Base-by-base conservation (phyloP, 2,888 invertebrate species). In the Melanargia galathea region DNA sequence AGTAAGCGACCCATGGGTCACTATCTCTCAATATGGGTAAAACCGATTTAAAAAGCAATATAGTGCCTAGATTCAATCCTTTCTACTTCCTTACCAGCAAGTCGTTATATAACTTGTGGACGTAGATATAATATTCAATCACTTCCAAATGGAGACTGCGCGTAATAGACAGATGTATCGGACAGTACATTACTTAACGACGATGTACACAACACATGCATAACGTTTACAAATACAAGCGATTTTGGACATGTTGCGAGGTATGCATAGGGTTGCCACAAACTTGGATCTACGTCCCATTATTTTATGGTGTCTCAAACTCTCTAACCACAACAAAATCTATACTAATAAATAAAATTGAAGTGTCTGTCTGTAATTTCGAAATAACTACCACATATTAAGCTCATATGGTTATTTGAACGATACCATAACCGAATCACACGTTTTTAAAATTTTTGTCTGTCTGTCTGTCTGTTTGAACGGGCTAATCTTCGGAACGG, bases 51-150 rank as follows among this genome's bases (percentile, higher is more conserved):
- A 26, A 26, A 26, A 4, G 24, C 2, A 26, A 26, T 6, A 30
- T 30, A 30, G 30, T 6, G 30, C 5, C 30, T 30, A 30, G 6
- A 30, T 6, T 30, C 4, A 5, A 26, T 7, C 30, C 8, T 26
- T 30, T 8, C 30, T 30, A 1, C 30, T 6, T 30, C 30, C 7
- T 30, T 7, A 30, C 30, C 30, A 30, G n/a, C 54, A 33, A 40
- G n/a, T 5, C 24, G 40, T 33, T 30, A 57, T 26, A 11, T 26
- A 20, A 33, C 20, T 30, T n/a, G 30, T 10, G 2, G n/a, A 30
- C 18, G 10, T 20, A 16, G 16, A 65, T 65, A 66, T 63, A 64
- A 61, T 66, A 67, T 68, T 71, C 62, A 66, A 64, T 65, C 60
- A 64, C 60, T 35, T 33, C 52, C 51, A 58, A 58, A 64, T 64